Conservation (phyloP, 1,140 invertebrate genomes). For the Laupala kohalensis region DNA sequence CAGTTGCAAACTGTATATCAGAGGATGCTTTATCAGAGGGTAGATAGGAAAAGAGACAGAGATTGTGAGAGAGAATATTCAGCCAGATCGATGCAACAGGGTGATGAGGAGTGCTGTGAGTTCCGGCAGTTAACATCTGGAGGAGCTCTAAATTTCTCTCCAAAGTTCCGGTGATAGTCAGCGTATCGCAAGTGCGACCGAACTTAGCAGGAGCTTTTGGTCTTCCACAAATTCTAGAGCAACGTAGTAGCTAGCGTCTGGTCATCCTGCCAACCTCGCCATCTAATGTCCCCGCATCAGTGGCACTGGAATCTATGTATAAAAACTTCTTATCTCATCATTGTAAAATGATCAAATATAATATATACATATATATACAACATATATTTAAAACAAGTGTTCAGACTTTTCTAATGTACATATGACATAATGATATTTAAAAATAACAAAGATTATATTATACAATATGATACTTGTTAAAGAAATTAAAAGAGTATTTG, state of each 20-base stretch:
- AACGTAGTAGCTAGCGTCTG: not conserved
- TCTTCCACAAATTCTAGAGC: not conserved
- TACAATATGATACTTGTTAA: slow-evolving; percentile 10
- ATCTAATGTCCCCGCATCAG: not conserved
- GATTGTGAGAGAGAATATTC: too few relatives aligned
- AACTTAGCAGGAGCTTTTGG: not conserved
- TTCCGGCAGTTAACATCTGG: not conserved
- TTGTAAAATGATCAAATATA: not conserved
- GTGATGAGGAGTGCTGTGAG: not conserved
- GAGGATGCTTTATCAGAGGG: not conserved
- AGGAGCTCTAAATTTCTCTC: not conserved
- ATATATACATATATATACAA: not conserved
- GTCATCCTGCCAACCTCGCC: not conserved
- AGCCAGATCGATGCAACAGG: not conserved
- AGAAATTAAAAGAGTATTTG: slow-evolving; percentile 5
- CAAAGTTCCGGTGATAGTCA: not conserved
- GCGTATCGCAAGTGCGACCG: not conserved
- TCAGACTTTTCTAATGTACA: slow-evolving; percentile 14
- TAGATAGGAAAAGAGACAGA: not conserved
- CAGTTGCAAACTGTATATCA: not conserved
- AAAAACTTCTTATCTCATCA: not conserved
- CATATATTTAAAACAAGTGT: slow-evolving; percentile 10
- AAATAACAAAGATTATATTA: slow-evolving; percentile 10
- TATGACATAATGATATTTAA: slow-evolving; percentile 9
- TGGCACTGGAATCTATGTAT: not conserved